Base-by-base conservation (phyloP, 2,113 vertebrate species). In the Rhynchopsitta pachyrhyncha region DNA sequence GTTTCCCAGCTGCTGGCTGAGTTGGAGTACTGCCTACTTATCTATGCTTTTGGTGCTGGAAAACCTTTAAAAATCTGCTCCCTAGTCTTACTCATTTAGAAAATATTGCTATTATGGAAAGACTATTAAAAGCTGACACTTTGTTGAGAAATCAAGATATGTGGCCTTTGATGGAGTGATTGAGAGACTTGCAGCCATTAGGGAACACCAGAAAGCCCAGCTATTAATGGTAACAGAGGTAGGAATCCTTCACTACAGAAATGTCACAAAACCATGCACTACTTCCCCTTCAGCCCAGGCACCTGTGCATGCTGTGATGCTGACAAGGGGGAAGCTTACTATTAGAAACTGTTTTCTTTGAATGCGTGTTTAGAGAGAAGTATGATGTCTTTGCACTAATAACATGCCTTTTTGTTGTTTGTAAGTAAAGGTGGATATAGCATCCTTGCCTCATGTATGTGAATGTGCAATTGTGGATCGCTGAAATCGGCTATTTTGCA, bases 371-470 rank as follows among this genome's bases (percentile, higher is more conserved):
- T 83, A 84, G 69, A 71, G 69, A 73, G 60, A 84, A 82, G 23
- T 12, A 22, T 44, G 37, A 27, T 55, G 47, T 20, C 87, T 94
- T 77, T 86, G 78, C 80, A 80, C 37, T 63, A 46, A 35, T 39
- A 50, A 27, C 68, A 73, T 23, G 42, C 2, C 3, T 17, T 92
- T 86, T 35, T 64, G 37, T 10, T 93, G 37, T 66, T 89, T 80
- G 41, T 46, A 63, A 92, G 66, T 49, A 16, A 62, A 83, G 82
- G 62, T 81, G 82, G 66, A 23, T 44, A 7, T 52, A 84, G 66
- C 62, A 13, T 44, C 79, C 63, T 39, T 39, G 50, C 41, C 0
- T 0, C 66, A 29, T 4, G 4, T 50, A 7, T 4, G 22, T 1
- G 9, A 83, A 79, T 49, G 16, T 19, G 66, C 49, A 89, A 91